Evolutionary conservation across 2,888 invertebrate species (phyloP).

Genomic region (Phortica magna): DNA sequence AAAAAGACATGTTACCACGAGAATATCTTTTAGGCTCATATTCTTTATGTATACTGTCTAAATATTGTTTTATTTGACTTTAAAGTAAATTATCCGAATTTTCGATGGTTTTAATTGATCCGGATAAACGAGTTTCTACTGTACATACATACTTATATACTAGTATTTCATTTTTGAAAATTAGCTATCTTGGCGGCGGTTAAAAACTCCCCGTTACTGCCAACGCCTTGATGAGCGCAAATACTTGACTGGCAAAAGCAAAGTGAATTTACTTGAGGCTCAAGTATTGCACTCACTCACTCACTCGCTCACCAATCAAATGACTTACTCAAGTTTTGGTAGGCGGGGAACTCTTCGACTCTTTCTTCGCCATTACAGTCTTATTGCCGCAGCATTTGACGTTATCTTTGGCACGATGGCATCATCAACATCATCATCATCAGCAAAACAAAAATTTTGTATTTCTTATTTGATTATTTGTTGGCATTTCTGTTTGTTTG

Average conservation of each 20-base stretch:
- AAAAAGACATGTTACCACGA: too few species aligned
- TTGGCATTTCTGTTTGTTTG: conserved; percentile 70
- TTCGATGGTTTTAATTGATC: too few species aligned
- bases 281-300: not conserved
- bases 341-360: too few species aligned
- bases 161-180: conserved; percentile 20
- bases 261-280: not conserved
- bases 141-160: too few species aligned
- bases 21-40: too few species aligned
- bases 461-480: conserved; percentile 23
- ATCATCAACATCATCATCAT: not conserved
- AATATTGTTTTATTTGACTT: too few species aligned
- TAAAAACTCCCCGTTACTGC: not conserved
- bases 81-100: too few species aligned
- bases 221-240: not conserved
- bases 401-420: not conserved
- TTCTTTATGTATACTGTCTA: too few species aligned
- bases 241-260: not conserved
- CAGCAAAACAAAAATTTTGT: conserved; percentile 7
- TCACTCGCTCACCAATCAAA: not conserved
- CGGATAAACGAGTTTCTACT: too few species aligned
- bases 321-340: not conserved
- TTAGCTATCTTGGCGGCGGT: not conserved
- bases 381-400: not conserved
- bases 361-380: not conserved